A percentile compares a stretch with the other conserved stretches of the same genome.
Evolutionary conservation across 1,140 invertebrate genomes (phyloP).

Genomic region (Bombus huntii): DNA sequence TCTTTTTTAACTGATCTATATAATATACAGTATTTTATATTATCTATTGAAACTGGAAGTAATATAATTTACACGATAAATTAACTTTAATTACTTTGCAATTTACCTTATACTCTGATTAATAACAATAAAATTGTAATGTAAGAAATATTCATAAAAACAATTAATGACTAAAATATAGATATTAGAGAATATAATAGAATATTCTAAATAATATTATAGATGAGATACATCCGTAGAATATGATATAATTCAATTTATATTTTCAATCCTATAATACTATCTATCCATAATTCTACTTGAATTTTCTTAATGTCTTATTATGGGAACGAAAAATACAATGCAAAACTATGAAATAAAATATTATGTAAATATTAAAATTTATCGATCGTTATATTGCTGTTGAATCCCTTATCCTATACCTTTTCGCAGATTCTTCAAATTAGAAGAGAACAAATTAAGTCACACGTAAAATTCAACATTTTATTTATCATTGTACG

Average conservation of each 20-base stretch:
- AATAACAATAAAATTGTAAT: not conserved
- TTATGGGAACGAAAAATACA: not conserved
- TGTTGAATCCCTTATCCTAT: not conserved
- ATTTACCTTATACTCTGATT: no score
- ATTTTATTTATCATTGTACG: conserved; percentile 60
- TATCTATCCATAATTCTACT: no score
- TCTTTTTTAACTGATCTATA: no score
- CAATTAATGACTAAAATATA: no score
- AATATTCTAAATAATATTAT: no score
- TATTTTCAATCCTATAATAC: not conserved
- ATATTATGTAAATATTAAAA: not conserved
- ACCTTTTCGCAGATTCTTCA: not conserved
- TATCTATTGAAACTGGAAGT: no score
- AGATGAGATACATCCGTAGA: no score
- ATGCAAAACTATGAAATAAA: not conserved
- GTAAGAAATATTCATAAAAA: not conserved
- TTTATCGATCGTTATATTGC: not conserved
- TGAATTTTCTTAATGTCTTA: no score
- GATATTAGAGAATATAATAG: no score
- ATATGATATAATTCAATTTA: not conserved
- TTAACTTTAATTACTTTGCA: no score
- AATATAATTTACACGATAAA: no score
- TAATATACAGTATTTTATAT: no score
- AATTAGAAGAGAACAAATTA: not conserved
- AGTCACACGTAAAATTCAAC: not conserved